phyloP scores from a whole-genome alignment of 1,140 invertebrate genomes.

The Asobara japonica region DNA sequence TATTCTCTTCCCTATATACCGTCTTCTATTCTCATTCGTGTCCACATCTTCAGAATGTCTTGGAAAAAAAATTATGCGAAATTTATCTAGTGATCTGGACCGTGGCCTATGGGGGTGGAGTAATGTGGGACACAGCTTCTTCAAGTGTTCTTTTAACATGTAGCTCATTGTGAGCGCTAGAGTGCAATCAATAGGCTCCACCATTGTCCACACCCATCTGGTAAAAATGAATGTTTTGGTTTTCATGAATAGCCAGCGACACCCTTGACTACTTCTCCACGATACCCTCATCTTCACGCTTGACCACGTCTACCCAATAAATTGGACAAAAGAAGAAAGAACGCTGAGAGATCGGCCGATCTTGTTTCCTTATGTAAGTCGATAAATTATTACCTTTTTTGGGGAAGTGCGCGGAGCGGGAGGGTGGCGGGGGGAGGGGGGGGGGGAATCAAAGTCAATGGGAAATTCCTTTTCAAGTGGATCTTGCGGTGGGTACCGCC shows the following conservation, averaged over 20 bases:
- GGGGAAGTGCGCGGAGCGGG: no score
- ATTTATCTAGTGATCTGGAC: conserved; percentile 14
- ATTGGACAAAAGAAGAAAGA: neutral
- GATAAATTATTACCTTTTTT: conserved; percentile 11
- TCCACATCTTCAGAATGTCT: neutral
- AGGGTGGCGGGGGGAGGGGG: no score
- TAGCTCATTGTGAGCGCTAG: neutral
- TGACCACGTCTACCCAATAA: conserved; percentile 1
- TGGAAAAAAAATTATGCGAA: neutral
- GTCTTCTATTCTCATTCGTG: neutral
- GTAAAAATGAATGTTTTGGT: conserved; percentile 29
- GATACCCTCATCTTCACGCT: conserved; percentile 7
- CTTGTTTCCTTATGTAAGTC: neutral
- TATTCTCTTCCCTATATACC: neutral
- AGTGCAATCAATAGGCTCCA: neutral
- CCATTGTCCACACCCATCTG: neutral
- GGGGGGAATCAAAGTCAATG: neutral
- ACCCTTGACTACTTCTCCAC: conserved; percentile 7
- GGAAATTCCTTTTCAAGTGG: neutral
- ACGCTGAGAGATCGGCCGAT: neutral
- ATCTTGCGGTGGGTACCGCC: neutral
- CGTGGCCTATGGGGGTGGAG: neutral
- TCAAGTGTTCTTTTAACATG: conserved; percentile 17
- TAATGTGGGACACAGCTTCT: neutral
- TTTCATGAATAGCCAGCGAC: conserved; percentile 11